Conservation (phyloP, 2,113 vertebrate genomes). For the Poeciliopsis retropinna region DNA sequence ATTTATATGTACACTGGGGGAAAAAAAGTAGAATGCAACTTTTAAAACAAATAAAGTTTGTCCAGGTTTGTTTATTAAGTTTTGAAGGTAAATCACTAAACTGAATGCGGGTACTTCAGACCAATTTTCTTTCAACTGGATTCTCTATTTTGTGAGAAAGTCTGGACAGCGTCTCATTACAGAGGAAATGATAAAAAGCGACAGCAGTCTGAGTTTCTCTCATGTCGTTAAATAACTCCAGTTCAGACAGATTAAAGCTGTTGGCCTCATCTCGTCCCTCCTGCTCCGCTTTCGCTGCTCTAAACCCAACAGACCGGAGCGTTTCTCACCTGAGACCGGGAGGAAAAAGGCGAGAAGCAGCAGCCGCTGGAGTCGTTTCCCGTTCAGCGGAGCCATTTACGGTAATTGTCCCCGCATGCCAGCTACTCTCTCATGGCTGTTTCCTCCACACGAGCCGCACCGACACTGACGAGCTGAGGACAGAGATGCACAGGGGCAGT, state of each 20-base stretch:
- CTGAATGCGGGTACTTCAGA: too few species aligned
- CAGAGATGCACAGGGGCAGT: conserved; percentile 13
- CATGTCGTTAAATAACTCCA: background rate
- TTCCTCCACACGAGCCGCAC: conserved; percentile 47
- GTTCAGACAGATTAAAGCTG: background rate
- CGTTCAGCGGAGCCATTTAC: conserved; percentile 80
- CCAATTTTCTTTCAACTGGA: too few species aligned
- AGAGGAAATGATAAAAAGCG: background rate
- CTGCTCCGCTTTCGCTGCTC: background rate
- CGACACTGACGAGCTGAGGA: conserved; percentile 34
- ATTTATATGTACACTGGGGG: too few species aligned
- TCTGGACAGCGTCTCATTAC: background rate
- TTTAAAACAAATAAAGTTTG: too few species aligned
- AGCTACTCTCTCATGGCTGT: conserved; percentile 47
- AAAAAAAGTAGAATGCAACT: too few species aligned
- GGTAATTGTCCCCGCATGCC: conserved; percentile 72
- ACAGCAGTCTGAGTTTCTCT: background rate
- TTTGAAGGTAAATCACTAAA: too few species aligned
- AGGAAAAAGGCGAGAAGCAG: conserved; percentile 72
- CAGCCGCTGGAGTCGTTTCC: conserved; percentile 73
- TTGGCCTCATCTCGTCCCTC: background rate
- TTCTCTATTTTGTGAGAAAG: too few species aligned
- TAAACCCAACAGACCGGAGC: background rate
- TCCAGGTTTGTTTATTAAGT: too few species aligned
- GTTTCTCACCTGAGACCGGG: conserved; percentile 76